Base-by-base conservation (phyloP, 2,113 vertebrate species). In the Callionymus lyra region DNA sequence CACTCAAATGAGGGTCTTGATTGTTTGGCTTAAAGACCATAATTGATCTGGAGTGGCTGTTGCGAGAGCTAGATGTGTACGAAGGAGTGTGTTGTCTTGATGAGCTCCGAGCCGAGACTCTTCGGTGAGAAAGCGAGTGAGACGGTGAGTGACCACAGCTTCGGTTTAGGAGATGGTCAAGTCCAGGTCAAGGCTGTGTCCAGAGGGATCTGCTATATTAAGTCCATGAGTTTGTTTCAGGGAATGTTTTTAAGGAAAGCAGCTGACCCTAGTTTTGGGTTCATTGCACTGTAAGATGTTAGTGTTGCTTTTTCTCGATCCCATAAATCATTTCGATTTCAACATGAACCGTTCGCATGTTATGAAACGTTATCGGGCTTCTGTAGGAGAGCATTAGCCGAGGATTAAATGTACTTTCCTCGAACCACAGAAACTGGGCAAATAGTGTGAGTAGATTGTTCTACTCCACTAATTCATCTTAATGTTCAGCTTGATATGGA, bases 141-240 rank as follows among this genome's bases (percentile, higher is more conserved):
- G 80, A 82, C 76, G 77, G 68, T 61, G 52, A 51, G 60, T 41
- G 56, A 84, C 85, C 85, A 63, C 84, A 81, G 74, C 46, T 52
- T 53, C 61, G 33, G 76, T 70, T 76, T 59, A 66, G 57, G 50
- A 50, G 65, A 41, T 43, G 74, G 74, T 74, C 67, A 70, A 32
- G 42, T 50, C 33, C 41, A 66, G 82, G 82, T 80, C 83, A 83
- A 71, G 68, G 65, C 74, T 71, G 69, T 71, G 77, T 77, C 81
- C 76, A 70, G 48, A 32, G 76, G 64, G 76, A 70, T 14, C 16
- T 38, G 72, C 83, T 79, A 85, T 73, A 83, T 80, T 78, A 78
- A 85, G 80, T 76, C 65, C 48, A 68, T 45, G 74, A 81, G 79
- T 84, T 83, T 84, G 71, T 81, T 78, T 79, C 59, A 65, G 63